Evolutionary conservation across 2,888 invertebrate genomes (phyloP).

Genomic region (Troides oblongomaculatus): DNA sequence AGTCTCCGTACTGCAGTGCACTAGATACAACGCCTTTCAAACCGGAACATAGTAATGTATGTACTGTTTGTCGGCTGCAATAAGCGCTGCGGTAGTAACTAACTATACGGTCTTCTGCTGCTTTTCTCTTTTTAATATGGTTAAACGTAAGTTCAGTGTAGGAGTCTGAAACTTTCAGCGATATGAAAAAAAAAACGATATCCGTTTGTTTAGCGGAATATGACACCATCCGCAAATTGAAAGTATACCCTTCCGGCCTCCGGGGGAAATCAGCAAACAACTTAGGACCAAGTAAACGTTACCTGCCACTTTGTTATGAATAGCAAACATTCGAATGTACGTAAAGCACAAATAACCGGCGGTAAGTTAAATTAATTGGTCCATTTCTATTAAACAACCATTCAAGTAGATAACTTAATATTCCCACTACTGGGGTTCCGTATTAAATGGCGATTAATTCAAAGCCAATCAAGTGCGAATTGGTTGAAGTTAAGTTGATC

Average conservation of each 20-base stretch:
- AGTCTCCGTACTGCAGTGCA: too few relatives aligned
- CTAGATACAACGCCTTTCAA: too few relatives aligned
- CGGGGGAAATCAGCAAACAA: conserved; percentile 14
- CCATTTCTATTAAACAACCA: too few relatives aligned
- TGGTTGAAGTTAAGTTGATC: too few relatives aligned
- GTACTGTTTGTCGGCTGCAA: too few relatives aligned
- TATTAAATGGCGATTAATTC: too few relatives aligned
- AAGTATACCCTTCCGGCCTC: conserved; percentile 1
- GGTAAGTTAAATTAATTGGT: too few relatives aligned
- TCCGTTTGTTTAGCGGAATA: conserved; percentile 11
- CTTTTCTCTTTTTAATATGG: background rate
- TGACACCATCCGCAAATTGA: conserved; percentile 6
- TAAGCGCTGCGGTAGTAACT: background rate
- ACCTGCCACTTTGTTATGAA: background rate
- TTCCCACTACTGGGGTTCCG: background rate
- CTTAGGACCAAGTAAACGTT: conserved; percentile 6
- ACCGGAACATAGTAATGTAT: too few relatives aligned
- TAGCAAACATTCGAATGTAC: background rate
- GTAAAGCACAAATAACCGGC: background rate
- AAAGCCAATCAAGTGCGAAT: too few relatives aligned
- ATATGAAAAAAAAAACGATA: background rate
- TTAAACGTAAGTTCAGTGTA: background rate
- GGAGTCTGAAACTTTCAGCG: background rate
- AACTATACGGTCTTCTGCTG: background rate
- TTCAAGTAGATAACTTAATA: background rate